Percentiles rank a stretch among this genome's conserved stretches.
phyloP scores from a whole-genome alignment of 2,888 invertebrate species.

The Thymelicus lineola region DNA sequence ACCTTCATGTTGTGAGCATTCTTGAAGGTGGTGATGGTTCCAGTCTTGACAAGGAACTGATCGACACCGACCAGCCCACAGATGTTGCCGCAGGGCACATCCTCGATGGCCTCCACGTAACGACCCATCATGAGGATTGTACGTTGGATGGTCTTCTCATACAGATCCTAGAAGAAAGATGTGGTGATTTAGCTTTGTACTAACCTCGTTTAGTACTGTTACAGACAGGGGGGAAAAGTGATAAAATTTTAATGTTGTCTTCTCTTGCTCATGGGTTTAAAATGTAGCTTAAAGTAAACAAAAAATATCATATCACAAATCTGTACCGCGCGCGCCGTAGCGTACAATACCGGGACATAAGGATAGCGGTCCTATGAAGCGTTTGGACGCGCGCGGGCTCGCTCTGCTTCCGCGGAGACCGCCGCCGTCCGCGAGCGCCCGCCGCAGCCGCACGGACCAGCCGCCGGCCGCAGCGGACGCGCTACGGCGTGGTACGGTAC shows the following conservation, averaged over 20 bases:
- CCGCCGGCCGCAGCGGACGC: constrained; percentile 62
- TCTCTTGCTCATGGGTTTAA: too few relatives aligned
- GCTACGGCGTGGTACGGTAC: constrained; percentile 67
- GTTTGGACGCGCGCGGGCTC: constrained; percentile 80
- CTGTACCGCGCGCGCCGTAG: constrained; percentile 84
- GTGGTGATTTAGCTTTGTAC: too few relatives aligned
- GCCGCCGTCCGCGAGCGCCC: constrained; percentile 58
- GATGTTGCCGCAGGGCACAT: constrained; percentile 99
- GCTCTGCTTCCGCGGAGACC: constrained; percentile 85
- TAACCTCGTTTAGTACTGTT: too few relatives aligned
- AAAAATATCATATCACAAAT: constrained; percentile 9
- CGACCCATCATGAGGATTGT: constrained; percentile 99
- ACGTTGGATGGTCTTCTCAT: constrained; percentile 99
- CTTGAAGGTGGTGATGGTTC: constrained; percentile 99
- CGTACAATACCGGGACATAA: constrained; percentile 90
- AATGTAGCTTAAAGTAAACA: too few relatives aligned
- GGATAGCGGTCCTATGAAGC: constrained; percentile 93
- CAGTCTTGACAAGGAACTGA: constrained; percentile 99
- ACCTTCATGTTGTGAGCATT: constrained; percentile 99
- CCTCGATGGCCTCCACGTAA: constrained; percentile 99
- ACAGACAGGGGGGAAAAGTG: too few relatives aligned
- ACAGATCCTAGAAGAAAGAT: constrained; percentile 90
- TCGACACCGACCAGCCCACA: constrained; percentile 99
- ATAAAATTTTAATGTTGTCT: too few relatives aligned
- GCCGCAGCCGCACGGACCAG: constrained; percentile 49